Evolutionary conservation across 2,797 vertebrate genomes (phyloP).

Genomic region (Thripadectes ignobilis): DNA sequence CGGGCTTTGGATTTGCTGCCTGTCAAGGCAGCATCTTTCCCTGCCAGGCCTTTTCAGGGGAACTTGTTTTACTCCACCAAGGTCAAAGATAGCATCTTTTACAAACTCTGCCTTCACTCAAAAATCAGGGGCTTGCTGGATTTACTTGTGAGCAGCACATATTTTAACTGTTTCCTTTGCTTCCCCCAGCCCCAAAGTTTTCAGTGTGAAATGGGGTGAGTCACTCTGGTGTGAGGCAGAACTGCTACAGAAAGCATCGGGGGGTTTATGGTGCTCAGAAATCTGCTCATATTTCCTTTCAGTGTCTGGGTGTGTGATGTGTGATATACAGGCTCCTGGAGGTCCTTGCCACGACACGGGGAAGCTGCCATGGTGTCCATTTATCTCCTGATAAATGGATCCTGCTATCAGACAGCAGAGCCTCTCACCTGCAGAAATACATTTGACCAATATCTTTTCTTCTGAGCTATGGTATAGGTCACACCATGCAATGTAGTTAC

Average conservation of each 20-base stretch:
- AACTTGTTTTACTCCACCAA: constrained; percentile 45
- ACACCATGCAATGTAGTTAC: neutral
- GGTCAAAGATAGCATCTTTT: constrained; percentile 54
- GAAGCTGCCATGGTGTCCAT: constrained; percentile 23
- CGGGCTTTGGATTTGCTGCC: neutral
- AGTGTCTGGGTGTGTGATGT: constrained; percentile 11
- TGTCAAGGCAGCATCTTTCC: constrained; percentile 34
- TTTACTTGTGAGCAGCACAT: neutral
- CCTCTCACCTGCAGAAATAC: neutral
- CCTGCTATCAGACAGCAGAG: neutral
- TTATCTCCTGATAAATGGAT: constrained; percentile 29
- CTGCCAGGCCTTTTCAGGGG: constrained; percentile 26
- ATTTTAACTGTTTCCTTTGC: constrained; percentile 9
- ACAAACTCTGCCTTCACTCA: neutral
- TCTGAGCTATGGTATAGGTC: neutral
- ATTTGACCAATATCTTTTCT: constrained; percentile 1
- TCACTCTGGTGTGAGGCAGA: constrained; percentile 4
- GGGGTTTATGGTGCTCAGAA: constrained; percentile 33
- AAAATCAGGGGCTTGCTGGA: neutral
- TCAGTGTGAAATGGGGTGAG: constrained; percentile 15
- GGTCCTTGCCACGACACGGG: neutral
- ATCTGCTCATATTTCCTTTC: constrained; percentile 44
- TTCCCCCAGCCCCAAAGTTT: neutral
- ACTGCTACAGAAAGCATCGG: constrained; percentile 17
- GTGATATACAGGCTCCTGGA: constrained; percentile 43